Base-by-base conservation (phyloP, 2,797 vertebrate genomes). In the Gallinago stenura region DNA sequence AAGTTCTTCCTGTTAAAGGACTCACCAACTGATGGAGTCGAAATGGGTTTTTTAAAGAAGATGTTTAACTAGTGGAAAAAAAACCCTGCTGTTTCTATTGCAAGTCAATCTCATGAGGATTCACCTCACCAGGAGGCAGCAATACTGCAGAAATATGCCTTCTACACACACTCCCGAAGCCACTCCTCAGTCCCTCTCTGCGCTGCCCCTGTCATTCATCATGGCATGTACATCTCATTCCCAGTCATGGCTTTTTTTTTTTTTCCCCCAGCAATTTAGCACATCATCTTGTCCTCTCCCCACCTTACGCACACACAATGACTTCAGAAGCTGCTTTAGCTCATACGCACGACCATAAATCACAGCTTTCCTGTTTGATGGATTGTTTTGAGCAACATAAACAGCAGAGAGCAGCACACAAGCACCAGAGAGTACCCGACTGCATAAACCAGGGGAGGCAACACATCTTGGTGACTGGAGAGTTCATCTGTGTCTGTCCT, bases 61-160 rank as follows among this genome's bases (percentile, higher is more conserved):
- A 54, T 19, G 15, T 0, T 9, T 24, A 56, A 70, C 28, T 15
- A 43, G 7, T 12, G 24, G 31, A 14, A 10, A 37, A 45, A 33
- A 24, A 1, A 3, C 2, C 0, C 21, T 58, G n/a, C 35, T 60
- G 35, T 7, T 51, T 43, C 26, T 65, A 14, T 7, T 64, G 28
- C 15, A 33, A 72, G 15, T 5, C 3, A 0, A 17, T 11, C 1
- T 33, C 1, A 0, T 20, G 30, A 73, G 50, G 26, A 90, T 19
- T 57, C 58, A 75, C 6, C 62, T 62, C 17, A 26, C 33, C 41
- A 0, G 43, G 48, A 76, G 26, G 39, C 28, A 70, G 43, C 64
- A 46, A 30, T 12, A 43, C 66, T 31, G 43, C 15, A 89, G 68
- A 46, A 60, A 57, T 12, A 12, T 3, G 30, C 56, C 50, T 39